Base-by-base conservation (phyloP, 2,797 vertebrate species). In the Mallotus villosus region DNA sequence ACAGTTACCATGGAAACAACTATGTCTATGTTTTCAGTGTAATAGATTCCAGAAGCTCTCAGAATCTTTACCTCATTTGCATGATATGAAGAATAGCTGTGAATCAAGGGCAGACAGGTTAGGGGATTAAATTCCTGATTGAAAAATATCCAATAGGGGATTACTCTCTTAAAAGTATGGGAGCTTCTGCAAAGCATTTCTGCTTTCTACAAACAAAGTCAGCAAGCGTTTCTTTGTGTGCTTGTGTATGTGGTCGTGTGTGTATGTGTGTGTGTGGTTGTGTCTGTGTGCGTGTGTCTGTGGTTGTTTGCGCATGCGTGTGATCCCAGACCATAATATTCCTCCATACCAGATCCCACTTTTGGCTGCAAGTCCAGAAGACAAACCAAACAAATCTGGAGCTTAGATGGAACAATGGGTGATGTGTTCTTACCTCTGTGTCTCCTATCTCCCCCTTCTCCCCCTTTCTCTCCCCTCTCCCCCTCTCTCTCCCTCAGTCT, bases 1-100 rank as follows among this genome's bases (percentile, higher is more conserved):
- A 27, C 14, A 8, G 83, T 85, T 74, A 71, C 85, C 63, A 87
- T 75, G 68, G 80, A 12, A 78, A 86, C 41, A 21, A 32, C 22
- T 9, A 16, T 11, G 25, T 25, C 61, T 9, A 17, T 64, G 49
- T 76, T 57, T 73, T 51, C 51, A 7, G 34, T 6, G 57, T 29
- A 74, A 70, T 55, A 3, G 59, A 6, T 19, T 70, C 24, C 59
- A n/a, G 27, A 63, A 16, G 27, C 8, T 4, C 68, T 71, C 63
- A 8, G 34, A 63, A 22, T 71, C 73, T 58, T 37, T 49, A 76
- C 21, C 51, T 16, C n/a, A 81, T 83, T 76, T 81, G 64, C 71
- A 75, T 79, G 70, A 78, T 70, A 55, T 72, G 46, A 76, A 70
- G 58, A 67, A 74, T 27, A 49, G 17, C 12, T 1, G 21, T 1